phyloP scores from a whole-genome alignment of 1,140 invertebrate species.

The Aphelinus certus region DNA sequence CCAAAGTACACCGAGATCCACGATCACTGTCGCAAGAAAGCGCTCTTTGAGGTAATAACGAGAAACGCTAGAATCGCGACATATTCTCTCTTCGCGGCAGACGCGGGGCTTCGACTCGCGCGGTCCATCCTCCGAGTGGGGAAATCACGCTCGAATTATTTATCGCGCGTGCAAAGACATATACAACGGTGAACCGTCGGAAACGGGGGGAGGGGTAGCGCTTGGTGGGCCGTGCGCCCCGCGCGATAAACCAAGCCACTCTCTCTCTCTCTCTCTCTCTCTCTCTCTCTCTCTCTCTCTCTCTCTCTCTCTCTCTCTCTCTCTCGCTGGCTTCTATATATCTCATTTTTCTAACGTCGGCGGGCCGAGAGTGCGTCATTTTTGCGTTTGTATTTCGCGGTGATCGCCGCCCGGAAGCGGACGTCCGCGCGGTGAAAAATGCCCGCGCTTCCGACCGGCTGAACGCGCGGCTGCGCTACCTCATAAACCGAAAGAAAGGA shows the following conservation, averaged over 20 bases:
- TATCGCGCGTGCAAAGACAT: neutral
- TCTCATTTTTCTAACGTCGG: slow-evolving; percentile 32
- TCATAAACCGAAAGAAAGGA: slow-evolving; percentile 7
- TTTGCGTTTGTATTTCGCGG: slow-evolving; percentile 59
- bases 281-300: too few species aligned
- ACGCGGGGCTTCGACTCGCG: too few species aligned
- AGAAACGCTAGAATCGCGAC: too few species aligned
- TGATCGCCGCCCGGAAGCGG: slow-evolving; percentile 58
- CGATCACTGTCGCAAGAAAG: too few species aligned
- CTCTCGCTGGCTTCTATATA: slow-evolving; percentile 32
- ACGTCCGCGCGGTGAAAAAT: slow-evolving; percentile 62
- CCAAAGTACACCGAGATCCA: too few species aligned
- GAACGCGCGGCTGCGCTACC: slow-evolving; percentile 30
- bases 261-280: too few species aligned
- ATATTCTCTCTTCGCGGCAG: too few species aligned
- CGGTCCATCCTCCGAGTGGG: too few species aligned
- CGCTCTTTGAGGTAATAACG: too few species aligned
- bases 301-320: slow-evolving; percentile 23
- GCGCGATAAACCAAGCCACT: slow-evolving; percentile 15
- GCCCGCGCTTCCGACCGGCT: slow-evolving; percentile 51
- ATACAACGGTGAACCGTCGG: neutral
- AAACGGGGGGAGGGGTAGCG: neutral
- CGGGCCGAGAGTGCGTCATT: slow-evolving; percentile 41
- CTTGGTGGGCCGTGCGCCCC: too few species aligned
- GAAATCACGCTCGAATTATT: neutral